Conservation (phyloP, 2,797 vertebrate species). For the Coreius guichenoti region DNA sequence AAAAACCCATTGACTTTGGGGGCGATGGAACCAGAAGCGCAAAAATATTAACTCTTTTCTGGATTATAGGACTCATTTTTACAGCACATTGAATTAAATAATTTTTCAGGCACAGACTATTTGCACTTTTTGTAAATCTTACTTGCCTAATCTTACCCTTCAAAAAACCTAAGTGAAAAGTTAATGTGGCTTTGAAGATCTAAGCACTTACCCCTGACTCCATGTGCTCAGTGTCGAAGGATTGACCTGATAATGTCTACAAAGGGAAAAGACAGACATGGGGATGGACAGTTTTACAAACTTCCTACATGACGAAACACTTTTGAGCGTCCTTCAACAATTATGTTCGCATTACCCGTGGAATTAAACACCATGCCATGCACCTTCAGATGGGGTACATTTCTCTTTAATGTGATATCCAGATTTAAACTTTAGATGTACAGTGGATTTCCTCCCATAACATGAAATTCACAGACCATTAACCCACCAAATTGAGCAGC, state of each 20-base stretch:
- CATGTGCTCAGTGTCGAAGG: conserved; percentile 71
- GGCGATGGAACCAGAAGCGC: background rate
- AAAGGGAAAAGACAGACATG: conserved; percentile 42
- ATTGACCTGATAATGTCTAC: conserved; percentile 70
- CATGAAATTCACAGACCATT: background rate
- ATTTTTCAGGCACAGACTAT: background rate
- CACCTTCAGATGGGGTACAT: conserved; percentile 16
- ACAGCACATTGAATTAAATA: background rate
- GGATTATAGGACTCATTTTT: background rate
- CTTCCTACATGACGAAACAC: background rate
- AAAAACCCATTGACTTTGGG: background rate
- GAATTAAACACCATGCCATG: conserved; percentile 21
- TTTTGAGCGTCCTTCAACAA: conserved; percentile 17
- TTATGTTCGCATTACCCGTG: conserved; percentile 26
- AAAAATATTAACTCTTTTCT: background rate
- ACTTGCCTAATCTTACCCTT: background rate
- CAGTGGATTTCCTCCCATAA: conserved; percentile 12
- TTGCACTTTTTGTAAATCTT: background rate
- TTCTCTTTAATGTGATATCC: background rate
- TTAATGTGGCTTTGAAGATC: background rate
- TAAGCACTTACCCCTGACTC: conserved; percentile 73
- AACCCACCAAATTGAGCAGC: conserved; percentile 7
- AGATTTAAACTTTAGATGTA: background rate
- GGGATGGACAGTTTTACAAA: conserved; percentile 10
- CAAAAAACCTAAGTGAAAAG: background rate